phyloP scores from a whole-genome alignment of 2,888 invertebrate species.

The Opisthograptis luteolata region DNA sequence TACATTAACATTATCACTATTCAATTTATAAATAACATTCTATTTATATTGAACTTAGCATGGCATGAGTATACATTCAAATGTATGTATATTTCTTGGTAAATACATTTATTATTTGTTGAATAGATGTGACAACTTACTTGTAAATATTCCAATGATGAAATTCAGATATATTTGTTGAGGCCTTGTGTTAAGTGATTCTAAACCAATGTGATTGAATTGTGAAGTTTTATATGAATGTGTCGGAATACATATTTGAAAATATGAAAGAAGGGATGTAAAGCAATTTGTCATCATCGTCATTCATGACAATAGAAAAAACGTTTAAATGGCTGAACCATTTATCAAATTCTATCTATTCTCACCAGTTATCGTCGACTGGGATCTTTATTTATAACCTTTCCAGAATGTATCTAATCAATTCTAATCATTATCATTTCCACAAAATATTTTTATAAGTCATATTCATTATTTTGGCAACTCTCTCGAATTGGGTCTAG shows the following conservation, averaged over 20 bases:
- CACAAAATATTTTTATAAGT: too few species aligned
- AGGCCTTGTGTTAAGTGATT: conserved; percentile 40
- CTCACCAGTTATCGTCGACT: too few species aligned
- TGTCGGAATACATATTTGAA: conserved; percentile 8
- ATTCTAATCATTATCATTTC: too few species aligned
- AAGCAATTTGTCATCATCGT: background rate
- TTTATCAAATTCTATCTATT: too few species aligned
- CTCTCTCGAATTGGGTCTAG: conserved; percentile 64
- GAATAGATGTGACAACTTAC: conserved; percentile 24
- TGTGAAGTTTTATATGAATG: conserved; percentile 7
- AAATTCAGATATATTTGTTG: conserved; percentile 37
- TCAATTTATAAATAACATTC: background rate
- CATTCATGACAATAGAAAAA: background rate
- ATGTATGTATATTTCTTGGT: background rate
- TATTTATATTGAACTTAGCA: background rate
- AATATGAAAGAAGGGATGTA: conserved; percentile 6
- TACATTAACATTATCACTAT: background rate
- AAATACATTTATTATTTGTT: background rate
- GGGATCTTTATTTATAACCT: too few species aligned
- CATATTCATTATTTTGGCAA: conserved; percentile 24
- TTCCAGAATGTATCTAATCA: too few species aligned
- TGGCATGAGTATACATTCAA: conserved; percentile 4
- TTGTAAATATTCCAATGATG: conserved; percentile 46
- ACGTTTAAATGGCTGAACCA: too few species aligned
- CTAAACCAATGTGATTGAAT: conserved; percentile 28